Conservation (phyloP, 2,888 invertebrate genomes). For the Candidula unifasciata region DNA sequence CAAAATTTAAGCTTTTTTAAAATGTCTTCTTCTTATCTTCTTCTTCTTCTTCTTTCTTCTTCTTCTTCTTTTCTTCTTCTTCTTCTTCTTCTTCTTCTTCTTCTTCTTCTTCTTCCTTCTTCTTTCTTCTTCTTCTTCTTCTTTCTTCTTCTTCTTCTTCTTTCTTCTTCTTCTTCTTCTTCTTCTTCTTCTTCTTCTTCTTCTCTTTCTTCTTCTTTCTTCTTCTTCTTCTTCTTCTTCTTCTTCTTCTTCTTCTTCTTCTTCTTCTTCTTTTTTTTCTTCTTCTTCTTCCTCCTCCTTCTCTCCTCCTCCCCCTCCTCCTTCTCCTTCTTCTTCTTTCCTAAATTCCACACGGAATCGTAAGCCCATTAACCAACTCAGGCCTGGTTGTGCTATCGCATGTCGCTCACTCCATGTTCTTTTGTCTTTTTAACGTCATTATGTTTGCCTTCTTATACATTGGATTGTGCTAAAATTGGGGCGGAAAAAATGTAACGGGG, state of each 20-base stretch:
- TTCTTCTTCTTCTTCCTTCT: background rate
- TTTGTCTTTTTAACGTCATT: background rate
- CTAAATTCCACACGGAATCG: no score
- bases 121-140: background rate
- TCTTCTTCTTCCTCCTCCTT: background rate
- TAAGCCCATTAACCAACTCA: no score
- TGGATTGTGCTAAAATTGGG: no score
- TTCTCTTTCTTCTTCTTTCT: background rate
- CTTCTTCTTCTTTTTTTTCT: background rate
- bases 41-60: no score
- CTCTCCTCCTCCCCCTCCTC: background rate
- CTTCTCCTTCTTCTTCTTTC: background rate
- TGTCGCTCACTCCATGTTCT: background rate
- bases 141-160: background rate
- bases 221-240: background rate
- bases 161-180: background rate
- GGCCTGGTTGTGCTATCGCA: no score
- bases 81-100: background rate
- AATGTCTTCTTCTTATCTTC: no score
- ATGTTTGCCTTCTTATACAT: background rate
- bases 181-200: background rate
- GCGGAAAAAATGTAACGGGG: no score
- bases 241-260: background rate
- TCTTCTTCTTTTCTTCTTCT: background rate
- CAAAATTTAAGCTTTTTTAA: no score